Evolutionary conservation across 2,113 vertebrate species (phyloP).

Genomic region (Morphnarchus princeps): DNA sequence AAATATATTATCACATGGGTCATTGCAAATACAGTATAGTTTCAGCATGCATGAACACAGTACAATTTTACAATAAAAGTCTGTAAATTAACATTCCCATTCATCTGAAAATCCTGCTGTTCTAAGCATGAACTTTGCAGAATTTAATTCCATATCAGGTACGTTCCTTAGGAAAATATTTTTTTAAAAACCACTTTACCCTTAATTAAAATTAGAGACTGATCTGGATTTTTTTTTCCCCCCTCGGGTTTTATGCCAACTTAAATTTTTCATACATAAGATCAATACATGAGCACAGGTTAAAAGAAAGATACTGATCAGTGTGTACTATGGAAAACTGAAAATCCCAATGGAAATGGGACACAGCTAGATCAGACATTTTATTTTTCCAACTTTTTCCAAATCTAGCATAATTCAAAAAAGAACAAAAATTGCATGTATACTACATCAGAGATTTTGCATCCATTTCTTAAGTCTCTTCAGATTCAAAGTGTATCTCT

Average conservation of each 20-base stretch:
- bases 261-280: slow-evolving; percentile 11
- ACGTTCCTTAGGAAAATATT: background rate
- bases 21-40: background rate
- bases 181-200: background rate
- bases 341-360: background rate
- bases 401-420: background rate
- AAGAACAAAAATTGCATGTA: background rate
- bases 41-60: background rate
- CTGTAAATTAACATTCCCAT: background rate
- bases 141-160: background rate
- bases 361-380: background rate
- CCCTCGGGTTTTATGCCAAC: background rate
- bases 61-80: slow-evolving; percentile 4
- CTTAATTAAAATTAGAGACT: slow-evolving; percentile 18
- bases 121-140: background rate
- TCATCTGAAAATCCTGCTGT: background rate
- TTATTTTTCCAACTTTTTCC: background rate
- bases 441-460: background rate
- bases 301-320: slow-evolving; percentile 28
- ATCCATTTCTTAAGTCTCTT: background rate
- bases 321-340: background rate
- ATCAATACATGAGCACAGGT: slow-evolving; percentile 17
- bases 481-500: background rate
- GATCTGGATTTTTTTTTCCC: background rate
- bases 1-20: background rate